Conservation (phyloP, 1,140 invertebrate species). For the Paralvinella palmiformis region DNA sequence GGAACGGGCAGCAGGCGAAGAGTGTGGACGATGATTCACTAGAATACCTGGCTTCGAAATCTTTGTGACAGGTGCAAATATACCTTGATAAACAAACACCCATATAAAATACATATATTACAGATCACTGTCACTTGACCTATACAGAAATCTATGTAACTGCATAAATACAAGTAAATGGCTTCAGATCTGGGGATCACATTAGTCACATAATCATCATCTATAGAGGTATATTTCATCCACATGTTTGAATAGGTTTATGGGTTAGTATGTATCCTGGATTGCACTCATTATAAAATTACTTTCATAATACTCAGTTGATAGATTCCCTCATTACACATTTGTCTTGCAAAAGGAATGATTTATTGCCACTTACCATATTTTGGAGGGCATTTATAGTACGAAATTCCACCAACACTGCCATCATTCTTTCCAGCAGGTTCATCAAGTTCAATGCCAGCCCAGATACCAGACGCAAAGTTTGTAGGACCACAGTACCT, state of each 20-base stretch:
- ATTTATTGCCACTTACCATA: constrained; percentile 45
- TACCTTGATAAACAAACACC: too few species aligned
- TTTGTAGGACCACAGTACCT: constrained; percentile 49
- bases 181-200: too few species aligned
- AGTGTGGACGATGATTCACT: constrained; percentile 18
- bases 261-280: constrained; percentile 17
- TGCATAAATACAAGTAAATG: too few species aligned
- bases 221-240: too few species aligned
- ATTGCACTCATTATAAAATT: not conserved
- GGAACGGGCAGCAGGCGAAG: not conserved
- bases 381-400: constrained; percentile 44
- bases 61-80: constrained; percentile 53
- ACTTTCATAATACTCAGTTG: not conserved
- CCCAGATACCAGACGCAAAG: constrained; percentile 49
- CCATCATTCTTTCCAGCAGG: constrained; percentile 48
- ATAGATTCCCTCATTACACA: too few species aligned
- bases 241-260: too few species aligned
- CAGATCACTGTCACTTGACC: too few species aligned
- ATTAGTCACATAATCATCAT: too few species aligned
- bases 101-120: too few species aligned
- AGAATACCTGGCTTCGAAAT: constrained; percentile 41
- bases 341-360: too few species aligned
- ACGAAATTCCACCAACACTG: constrained; percentile 45
- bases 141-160: too few species aligned
- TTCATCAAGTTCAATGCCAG: constrained; percentile 49